Evolutionary conservation across 2,113 vertebrate genomes (phyloP), one percentile per base, ranked within the genome.

Genomic region (Rhinolophus ferrumequinum): DNA sequence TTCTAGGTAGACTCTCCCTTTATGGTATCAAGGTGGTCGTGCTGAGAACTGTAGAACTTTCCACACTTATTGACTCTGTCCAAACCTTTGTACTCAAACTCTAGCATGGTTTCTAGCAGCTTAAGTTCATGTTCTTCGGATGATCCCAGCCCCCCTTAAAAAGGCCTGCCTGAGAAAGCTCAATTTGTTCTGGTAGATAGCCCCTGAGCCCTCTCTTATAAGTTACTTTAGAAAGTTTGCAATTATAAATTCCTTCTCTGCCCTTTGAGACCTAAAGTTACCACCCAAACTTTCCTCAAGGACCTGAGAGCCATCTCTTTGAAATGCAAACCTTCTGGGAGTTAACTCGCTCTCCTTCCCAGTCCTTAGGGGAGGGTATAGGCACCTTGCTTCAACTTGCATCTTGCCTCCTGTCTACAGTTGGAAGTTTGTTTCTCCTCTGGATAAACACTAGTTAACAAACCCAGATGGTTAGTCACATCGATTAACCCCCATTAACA

Each of bases 21-120:
- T 83, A 41, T 69, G 14, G 47, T n/a, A 41, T 82, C 54, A 22
- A 30, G 14, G 14, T 80, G 80, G 24, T 30, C 73, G 13, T 83
- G 28, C 6, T 58, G 24, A 52, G n/a, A 89, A 77, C 58, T 30
- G 2, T 3, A 24, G 15, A 73, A 75, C 80, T 75, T 35, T 72
- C 22, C 6, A n/a, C 16, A 77, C 12, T 0, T 30, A 70, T 58
- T 0, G 5, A 52, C 38, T 90, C 3, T 28, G 3, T 50, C 33
- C 50, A 92, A 81, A 69, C 47, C 16, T 67, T 16, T 52, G 56
- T 44, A 28, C 47, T 60, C 56, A n/a, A 44, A 70, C 19, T 75
- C 81, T 54, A 22, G 35, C 28, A 28, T 64, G 72, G 50, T 77
- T 86, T 73, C 64, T 50, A 54, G 44, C 2, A 52, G 13, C 18